Evolutionary conservation across 1,140 invertebrate species (phyloP).

Genomic region (Brachionus manjavacas): DNA sequence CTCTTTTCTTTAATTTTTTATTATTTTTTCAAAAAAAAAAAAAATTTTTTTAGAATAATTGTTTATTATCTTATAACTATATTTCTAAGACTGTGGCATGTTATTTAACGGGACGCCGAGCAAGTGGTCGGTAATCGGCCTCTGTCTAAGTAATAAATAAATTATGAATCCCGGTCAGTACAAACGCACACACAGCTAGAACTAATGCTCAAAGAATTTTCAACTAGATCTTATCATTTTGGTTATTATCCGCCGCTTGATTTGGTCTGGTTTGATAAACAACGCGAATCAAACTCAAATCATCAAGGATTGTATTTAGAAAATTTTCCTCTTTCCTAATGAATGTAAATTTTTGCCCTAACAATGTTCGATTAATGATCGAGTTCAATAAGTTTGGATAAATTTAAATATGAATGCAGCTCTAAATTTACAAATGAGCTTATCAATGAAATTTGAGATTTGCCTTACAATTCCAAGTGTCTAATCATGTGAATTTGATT

Average conservation of each 20-base stretch:
- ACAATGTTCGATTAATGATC: background rate
- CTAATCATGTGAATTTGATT: background rate
- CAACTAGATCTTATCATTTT: background rate
- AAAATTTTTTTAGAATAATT: too few relatives aligned
- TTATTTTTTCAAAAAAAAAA: too few relatives aligned
- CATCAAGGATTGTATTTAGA: background rate
- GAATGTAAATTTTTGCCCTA: background rate
- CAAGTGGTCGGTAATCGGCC: too few relatives aligned
- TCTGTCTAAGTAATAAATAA: too few relatives aligned
- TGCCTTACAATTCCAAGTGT: background rate
- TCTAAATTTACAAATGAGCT: background rate
- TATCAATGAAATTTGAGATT: background rate
- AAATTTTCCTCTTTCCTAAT: background rate
- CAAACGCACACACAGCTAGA: background rate
- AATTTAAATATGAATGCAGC: background rate
- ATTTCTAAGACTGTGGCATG: too few relatives aligned
- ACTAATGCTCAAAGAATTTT: background rate
- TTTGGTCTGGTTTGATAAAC: background rate
- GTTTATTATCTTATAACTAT: too few relatives aligned
- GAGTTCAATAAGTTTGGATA: background rate
- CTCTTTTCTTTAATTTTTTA: too few relatives aligned
- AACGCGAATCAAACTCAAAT: background rate
- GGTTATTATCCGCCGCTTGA: background rate
- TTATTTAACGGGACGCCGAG: too few relatives aligned
- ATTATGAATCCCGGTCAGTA: background rate